Conservation (phyloP, 2,888 invertebrate species). For the Himalopsyche kuldschensis region DNA sequence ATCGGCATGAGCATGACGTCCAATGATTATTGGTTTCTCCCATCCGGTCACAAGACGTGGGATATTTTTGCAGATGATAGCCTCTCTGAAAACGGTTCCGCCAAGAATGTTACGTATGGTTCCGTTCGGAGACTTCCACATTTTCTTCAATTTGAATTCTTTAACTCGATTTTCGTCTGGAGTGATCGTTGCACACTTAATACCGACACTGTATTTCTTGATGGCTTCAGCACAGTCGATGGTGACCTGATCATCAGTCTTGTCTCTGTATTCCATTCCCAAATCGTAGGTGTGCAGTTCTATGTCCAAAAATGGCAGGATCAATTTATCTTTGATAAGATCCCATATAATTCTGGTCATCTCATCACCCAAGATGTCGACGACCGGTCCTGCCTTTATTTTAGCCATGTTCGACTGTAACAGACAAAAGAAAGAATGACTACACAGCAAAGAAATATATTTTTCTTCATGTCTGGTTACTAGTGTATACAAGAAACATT, state of each 20-base stretch:
- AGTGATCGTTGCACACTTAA: slow-evolving; percentile 98
- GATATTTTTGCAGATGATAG: slow-evolving; percentile 90
- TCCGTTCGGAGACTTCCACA: slow-evolving; percentile 91
- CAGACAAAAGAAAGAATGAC: not conserved
- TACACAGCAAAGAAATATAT: not conserved
- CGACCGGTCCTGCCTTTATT: slow-evolving; percentile 83
- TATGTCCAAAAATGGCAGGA: slow-evolving; percentile 93
- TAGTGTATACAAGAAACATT: too few relatives aligned
- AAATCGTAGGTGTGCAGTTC: slow-evolving; percentile 93
- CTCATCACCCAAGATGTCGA: slow-evolving; percentile 92
- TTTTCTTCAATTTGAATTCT: slow-evolving; percentile 83
- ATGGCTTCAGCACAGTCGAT: slow-evolving; percentile 96
- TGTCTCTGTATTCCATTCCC: slow-evolving; percentile 92
- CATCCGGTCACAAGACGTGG: slow-evolving; percentile 93
- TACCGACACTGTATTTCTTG: slow-evolving; percentile 96
- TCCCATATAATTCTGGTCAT: slow-evolving; percentile 99
- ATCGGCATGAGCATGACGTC: slow-evolving; percentile 97
- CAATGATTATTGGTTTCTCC: slow-evolving; percentile 96
- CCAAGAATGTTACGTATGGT: slow-evolving; percentile 87
- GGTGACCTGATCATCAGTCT: slow-evolving; percentile 93
- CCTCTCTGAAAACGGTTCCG: slow-evolving; percentile 82
- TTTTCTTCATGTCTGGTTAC: too few relatives aligned
- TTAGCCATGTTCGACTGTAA: slow-evolving; percentile 56
- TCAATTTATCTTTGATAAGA: slow-evolving; percentile 94
- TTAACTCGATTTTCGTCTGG: slow-evolving; percentile 96